Evolutionary conservation across 1,140 invertebrate genomes (phyloP).

Genomic region (Phocides pigmalion): DNA sequence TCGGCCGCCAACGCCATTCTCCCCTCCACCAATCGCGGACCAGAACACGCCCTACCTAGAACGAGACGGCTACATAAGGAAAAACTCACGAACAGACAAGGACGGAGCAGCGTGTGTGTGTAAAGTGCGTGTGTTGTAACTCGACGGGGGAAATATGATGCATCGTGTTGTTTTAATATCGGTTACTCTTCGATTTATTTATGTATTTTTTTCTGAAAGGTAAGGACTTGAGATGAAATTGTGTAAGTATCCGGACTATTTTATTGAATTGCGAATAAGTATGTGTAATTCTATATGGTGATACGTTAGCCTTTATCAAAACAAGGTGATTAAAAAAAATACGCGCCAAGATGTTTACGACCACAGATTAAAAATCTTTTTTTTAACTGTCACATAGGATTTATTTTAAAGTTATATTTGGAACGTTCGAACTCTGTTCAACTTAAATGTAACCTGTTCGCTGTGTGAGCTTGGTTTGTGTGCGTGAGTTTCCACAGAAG

Average conservation of each 20-base stretch:
- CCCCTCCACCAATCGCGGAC: constrained; percentile 70
- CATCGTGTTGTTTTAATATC: constrained; percentile 80
- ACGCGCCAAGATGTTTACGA: constrained; percentile 16
- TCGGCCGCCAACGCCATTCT: constrained; percentile 58
- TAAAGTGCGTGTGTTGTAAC: constrained; percentile 52
- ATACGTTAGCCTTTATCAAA: constrained; percentile 29
- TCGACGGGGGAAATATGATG: constrained; percentile 76
- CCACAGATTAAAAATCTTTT: constrained; percentile 17
- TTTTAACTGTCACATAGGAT: constrained; percentile 7
- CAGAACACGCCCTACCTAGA: constrained; percentile 67
- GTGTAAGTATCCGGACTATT: constrained; percentile 37
- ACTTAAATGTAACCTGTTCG: not conserved
- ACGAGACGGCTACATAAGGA: constrained; percentile 49
- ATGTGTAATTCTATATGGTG: constrained; percentile 22
- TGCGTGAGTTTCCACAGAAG: constrained; percentile 56
- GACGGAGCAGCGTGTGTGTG: constrained; percentile 60
- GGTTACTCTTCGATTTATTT: constrained; percentile 75
- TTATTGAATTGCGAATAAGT: constrained; percentile 42
- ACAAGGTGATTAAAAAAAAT: constrained; percentile 20
- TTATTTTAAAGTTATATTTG: constrained; percentile 12
- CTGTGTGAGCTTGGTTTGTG: constrained; percentile 48
- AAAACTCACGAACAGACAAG: constrained; percentile 49
- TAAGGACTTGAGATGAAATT: constrained; percentile 57
- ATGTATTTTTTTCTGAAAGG: constrained; percentile 66
- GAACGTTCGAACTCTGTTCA: constrained; percentile 4